Percentiles rank a stretch among this genome's conserved stretches.
Conservation (phyloP, 2,888 invertebrate genomes). For the Mechanitis mazaeus region DNA sequence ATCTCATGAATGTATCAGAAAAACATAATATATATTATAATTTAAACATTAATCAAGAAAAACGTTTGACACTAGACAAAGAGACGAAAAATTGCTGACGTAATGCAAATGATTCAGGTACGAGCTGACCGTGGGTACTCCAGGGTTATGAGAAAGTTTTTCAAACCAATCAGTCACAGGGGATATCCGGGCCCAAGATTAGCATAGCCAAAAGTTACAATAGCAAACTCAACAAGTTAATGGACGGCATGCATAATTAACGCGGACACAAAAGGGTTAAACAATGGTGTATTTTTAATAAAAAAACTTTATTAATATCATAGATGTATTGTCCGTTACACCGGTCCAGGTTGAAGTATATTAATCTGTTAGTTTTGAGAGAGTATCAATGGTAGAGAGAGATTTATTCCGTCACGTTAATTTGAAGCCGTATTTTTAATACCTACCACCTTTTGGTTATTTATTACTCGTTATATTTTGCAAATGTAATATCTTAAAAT, state of each 20-base stretch:
- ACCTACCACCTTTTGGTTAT: not conserved
- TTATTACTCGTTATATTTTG: not conserved
- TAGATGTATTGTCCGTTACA: conserved; percentile 68
- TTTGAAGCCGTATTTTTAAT: conserved; percentile 24
- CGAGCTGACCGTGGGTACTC: conserved; percentile 47
- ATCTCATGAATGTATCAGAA: too few relatives aligned
- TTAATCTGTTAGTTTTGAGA: conserved; percentile 41
- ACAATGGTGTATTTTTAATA: conserved; percentile 50
- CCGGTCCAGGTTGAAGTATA: conserved; percentile 48
- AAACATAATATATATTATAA: too few relatives aligned
- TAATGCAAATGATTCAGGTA: conserved; percentile 40
- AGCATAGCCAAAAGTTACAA: conserved; percentile 70
- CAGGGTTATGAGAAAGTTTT: conserved; percentile 50
- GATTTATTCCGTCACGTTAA: conserved; percentile 50
- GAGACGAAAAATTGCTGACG: conserved; percentile 32
- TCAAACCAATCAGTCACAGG: conserved; percentile 65
- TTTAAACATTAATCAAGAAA: conserved; percentile 24
- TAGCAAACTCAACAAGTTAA: conserved; percentile 61
- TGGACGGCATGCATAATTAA: conserved; percentile 63
- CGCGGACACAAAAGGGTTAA: conserved; percentile 60
- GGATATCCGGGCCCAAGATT: conserved; percentile 50
- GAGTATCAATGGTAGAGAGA: conserved; percentile 32
- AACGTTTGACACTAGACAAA: conserved; percentile 20
- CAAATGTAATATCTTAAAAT: not conserved
- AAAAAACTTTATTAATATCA: conserved; percentile 66